A percentile compares a stretch with the other conserved stretches of the same genome.
Conservation (phyloP, 2,797 vertebrate genomes). For the Ciconia nigra region DNA sequence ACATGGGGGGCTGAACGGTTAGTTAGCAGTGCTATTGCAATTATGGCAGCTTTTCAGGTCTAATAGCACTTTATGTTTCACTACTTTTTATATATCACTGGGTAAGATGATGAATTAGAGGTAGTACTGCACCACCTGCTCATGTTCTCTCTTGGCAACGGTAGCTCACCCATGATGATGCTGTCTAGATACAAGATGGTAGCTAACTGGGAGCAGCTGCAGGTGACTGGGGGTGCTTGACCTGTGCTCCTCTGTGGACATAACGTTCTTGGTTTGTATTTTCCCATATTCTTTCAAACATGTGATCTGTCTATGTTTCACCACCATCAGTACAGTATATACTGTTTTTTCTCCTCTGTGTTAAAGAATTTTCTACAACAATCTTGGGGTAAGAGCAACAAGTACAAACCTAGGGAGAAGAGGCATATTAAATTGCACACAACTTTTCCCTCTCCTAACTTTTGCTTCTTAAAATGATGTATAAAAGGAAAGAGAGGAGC, state of each 20-base stretch:
- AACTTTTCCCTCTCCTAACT: constrained; percentile 4
- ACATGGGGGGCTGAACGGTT: constrained; percentile 60
- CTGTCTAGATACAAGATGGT: background rate
- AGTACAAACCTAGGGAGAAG: background rate
- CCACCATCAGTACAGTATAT: background rate
- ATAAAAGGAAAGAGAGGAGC: constrained; percentile 23
- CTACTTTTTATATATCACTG: constrained; percentile 72
- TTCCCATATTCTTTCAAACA: background rate
- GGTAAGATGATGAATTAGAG: constrained; percentile 74
- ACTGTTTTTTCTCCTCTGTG: background rate
- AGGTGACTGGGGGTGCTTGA: background rate
- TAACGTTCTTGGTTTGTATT: background rate
- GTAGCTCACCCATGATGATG: accelerated
- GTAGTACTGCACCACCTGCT: constrained; percentile 45
- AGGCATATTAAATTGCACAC: background rate
- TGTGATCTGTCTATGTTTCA: background rate
- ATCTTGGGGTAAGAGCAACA: background rate
- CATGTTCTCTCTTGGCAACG: background rate
- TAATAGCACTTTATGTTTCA: constrained; percentile 69
- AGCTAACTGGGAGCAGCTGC: background rate
- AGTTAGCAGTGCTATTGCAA: constrained; percentile 66
- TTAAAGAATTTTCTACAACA: background rate
- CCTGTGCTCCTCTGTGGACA: background rate
- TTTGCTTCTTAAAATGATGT: constrained; percentile 45
- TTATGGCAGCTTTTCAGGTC: constrained; percentile 71